phyloP scores from a whole-genome alignment of 2,888 invertebrate species.

The Habrosyne pyritoides region DNA sequence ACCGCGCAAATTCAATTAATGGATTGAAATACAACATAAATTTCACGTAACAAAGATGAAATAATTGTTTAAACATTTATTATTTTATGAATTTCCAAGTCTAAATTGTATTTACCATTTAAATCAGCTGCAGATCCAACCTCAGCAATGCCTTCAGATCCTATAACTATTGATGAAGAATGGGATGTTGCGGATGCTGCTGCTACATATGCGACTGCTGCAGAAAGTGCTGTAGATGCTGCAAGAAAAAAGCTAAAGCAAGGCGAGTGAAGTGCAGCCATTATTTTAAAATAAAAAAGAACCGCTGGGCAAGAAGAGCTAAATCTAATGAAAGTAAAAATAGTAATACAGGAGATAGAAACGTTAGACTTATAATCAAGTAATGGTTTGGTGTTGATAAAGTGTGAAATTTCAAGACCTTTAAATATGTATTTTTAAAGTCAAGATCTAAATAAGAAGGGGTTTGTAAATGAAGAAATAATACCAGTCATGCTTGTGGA shows the following conservation, averaged over 20 bases:
- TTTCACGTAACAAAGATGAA: too few relatives aligned
- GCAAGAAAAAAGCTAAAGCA: constrained; percentile 4
- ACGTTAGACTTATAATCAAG: neutral
- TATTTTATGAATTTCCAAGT: too few relatives aligned
- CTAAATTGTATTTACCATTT: neutral
- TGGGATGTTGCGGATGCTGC: constrained; percentile 27
- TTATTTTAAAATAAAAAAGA: constrained; percentile 19
- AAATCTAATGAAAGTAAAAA: constrained; percentile 8
- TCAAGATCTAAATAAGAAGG: too few relatives aligned
- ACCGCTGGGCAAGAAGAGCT: constrained; percentile 10
- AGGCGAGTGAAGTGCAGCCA: constrained; percentile 19
- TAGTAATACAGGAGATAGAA: neutral
- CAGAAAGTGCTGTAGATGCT: constrained; percentile 15
- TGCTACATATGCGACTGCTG: constrained; percentile 24
- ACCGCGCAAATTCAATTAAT: neutral
- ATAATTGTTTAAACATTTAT: too few relatives aligned
- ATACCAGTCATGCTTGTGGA: too few relatives aligned
- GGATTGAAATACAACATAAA: too few relatives aligned
- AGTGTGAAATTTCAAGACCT: too few relatives aligned
- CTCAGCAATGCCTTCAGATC: neutral
- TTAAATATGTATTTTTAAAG: too few relatives aligned
- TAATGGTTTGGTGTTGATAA: neutral
- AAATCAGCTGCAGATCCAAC: neutral
- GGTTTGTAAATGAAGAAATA: too few relatives aligned
- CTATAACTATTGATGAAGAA: constrained; percentile 13